phyloP scores from a whole-genome alignment of 1,140 invertebrate genomes.

The Mizuhopecten yessoensis region DNA sequence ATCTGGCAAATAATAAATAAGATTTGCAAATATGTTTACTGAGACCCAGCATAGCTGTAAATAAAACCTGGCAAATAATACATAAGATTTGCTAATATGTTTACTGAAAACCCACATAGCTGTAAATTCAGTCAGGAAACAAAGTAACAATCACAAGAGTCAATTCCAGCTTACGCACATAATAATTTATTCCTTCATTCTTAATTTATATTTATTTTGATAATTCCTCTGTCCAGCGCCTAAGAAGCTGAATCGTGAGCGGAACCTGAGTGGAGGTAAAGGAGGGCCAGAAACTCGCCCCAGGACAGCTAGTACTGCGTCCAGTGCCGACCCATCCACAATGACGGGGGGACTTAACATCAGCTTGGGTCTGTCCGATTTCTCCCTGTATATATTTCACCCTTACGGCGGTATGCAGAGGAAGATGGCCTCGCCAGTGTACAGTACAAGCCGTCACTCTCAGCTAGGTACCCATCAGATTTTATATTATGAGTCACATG shows the following conservation, averaged over 20 bases:
- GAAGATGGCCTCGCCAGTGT: slow-evolving; percentile 63
- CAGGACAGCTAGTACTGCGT: slow-evolving; percentile 69
- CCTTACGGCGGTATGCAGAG: slow-evolving; percentile 90
- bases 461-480: slow-evolving; percentile 66
- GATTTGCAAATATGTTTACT: no score
- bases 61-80: no score
- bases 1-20: no score
- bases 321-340: slow-evolving; percentile 56
- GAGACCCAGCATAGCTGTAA: no score
- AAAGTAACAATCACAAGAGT: no score
- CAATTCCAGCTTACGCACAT: no score
- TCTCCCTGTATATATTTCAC: slow-evolving; percentile 99
- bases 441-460: slow-evolving; percentile 52
- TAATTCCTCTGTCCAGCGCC: slow-evolving; percentile 56
- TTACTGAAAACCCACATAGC: no score
- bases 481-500: background rate
- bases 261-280: slow-evolving; percentile 68
- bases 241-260: slow-evolving; percentile 63
- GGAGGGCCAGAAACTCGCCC: slow-evolving; percentile 40
- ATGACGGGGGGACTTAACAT: slow-evolving; percentile 93
- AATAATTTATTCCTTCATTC: no score
- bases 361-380: slow-evolving; percentile 96
- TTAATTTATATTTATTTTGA: background rate
- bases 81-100: no score
- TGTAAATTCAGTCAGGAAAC: no score